These are phyloP conservation scores for Plestiodon gilberti DNA, from an alignment of 2,113 vertebrate genomes.

Conservation along the genomic window DNA sequence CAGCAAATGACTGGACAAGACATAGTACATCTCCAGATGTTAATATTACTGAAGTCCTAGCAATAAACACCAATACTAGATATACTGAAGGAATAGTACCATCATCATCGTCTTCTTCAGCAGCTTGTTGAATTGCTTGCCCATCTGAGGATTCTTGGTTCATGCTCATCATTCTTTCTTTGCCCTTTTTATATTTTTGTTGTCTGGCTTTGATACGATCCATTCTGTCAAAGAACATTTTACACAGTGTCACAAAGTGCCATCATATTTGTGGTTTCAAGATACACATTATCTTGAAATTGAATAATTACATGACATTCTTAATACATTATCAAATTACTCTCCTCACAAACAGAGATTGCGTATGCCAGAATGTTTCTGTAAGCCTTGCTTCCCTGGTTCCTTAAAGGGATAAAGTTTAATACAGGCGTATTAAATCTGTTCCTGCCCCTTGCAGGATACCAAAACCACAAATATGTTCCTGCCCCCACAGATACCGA, in stretches of 20 bases:
- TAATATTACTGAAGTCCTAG: constrained; percentile 26
- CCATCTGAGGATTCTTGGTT: constrained; percentile 90
- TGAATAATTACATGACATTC: not conserved
- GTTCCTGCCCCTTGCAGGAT: too few relatives aligned
- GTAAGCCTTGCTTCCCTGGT: not conserved
- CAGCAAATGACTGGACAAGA: not conserved
- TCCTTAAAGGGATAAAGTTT: not conserved
- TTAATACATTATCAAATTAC: not conserved
- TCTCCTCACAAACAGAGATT: not conserved
- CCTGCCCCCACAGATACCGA: too few relatives aligned
- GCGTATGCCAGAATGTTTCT: not conserved
- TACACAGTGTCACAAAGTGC: not conserved
- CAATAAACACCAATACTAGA: not conserved
- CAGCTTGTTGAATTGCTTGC: constrained; percentile 77
- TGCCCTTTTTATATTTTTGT: constrained; percentile 97
- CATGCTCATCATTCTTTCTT: constrained; percentile 94
- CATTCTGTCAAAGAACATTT: constrained; percentile 83
- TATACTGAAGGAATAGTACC: constrained; percentile 68
- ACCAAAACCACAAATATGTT: too few relatives aligned
- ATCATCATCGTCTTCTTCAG: constrained; percentile 84
- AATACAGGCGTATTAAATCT: too few relatives aligned
- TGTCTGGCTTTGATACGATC: constrained; percentile 97
- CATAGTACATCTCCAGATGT: not conserved
- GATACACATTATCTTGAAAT: not conserved
- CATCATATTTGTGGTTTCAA: not conserved